Percentiles rank a stretch among this genome's conserved stretches.
Conservation (phyloP, 1,140 invertebrate species). For the Musca vetustissima region DNA sequence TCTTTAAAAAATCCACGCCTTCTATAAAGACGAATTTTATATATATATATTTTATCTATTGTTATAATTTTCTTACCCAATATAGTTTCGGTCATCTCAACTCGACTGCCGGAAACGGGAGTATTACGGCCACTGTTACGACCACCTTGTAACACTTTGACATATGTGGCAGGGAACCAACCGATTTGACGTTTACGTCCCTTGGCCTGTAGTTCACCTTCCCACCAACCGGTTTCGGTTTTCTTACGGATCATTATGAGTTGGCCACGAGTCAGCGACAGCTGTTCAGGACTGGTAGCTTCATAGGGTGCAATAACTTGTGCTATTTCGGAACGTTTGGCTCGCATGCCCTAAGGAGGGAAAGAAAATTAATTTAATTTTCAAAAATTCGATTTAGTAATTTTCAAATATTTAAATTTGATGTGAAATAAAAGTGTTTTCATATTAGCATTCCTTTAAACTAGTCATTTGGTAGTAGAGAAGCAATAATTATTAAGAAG, state of each 20-base stretch:
- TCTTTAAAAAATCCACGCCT: too few species aligned
- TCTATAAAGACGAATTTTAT: too few species aligned
- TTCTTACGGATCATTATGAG: constrained; percentile 95
- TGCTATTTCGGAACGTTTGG: constrained; percentile 84
- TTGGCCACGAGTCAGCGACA: constrained; percentile 89
- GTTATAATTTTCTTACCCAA: constrained; percentile 53
- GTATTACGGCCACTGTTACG: constrained; percentile 72
- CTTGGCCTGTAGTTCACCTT: constrained; percentile 96
- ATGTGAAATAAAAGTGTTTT: too few species aligned
- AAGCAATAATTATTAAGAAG: background rate
- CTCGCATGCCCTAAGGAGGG: constrained; percentile 54
- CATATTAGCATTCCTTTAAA: background rate
- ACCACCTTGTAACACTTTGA: constrained; percentile 77
- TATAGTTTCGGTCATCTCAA: constrained; percentile 59
- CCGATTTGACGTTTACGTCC: constrained; percentile 94
- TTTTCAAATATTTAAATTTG: background rate
- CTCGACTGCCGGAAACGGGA: constrained; percentile 61
- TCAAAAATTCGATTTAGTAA: background rate
- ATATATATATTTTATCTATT: background rate
- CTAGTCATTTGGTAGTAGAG: background rate
- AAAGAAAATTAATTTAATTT: constrained; percentile 25
- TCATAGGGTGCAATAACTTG: constrained; percentile 86
- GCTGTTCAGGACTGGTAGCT: constrained; percentile 85
- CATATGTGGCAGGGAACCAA: constrained; percentile 97
- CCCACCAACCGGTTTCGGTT: constrained; percentile 97